Conservation (phyloP, 2,888 invertebrate genomes). For the Parascotia fuliginaria region DNA sequence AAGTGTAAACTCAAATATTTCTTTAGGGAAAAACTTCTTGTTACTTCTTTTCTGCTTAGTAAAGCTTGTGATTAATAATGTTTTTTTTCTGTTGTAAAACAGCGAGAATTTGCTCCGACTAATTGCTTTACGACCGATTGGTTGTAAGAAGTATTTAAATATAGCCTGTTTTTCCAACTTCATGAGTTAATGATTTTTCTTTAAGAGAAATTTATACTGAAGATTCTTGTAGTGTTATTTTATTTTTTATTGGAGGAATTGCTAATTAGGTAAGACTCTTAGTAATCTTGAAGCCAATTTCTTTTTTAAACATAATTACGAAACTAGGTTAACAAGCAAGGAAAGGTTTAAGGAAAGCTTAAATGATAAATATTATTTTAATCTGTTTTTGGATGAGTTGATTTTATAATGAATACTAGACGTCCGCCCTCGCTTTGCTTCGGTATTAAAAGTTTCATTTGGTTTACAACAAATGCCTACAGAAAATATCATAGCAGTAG, state of each 20-base stretch:
- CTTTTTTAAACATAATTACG: no score
- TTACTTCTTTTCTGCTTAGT: conserved; percentile 44
- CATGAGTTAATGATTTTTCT: neutral
- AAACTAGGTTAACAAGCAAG: no score
- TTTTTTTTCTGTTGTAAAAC: conserved; percentile 30
- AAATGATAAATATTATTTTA: no score
- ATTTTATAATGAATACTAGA: no score
- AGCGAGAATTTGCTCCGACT: conserved; percentile 38
- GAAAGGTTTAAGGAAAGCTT: no score
- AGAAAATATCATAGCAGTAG: no score
- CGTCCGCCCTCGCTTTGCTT: no score
- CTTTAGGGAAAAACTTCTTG: conserved; percentile 34
- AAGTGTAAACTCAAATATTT: conserved; percentile 46
- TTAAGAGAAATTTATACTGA: neutral
- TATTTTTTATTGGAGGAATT: neutral
- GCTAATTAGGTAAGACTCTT: neutral
- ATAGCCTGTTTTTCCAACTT: neutral
- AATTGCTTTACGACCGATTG: conserved; percentile 44
- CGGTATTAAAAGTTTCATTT: no score
- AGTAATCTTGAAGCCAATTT: no score
- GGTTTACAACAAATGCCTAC: no score
- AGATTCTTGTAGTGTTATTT: neutral
- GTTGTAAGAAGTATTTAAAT: conserved; percentile 19
- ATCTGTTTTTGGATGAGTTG: no score
- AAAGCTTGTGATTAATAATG: conserved; percentile 46